Evolutionary conservation across 2,113 vertebrate species (phyloP), one percentile per base, ranked within the genome.

Genomic region (Callospermophilus lateralis): DNA sequence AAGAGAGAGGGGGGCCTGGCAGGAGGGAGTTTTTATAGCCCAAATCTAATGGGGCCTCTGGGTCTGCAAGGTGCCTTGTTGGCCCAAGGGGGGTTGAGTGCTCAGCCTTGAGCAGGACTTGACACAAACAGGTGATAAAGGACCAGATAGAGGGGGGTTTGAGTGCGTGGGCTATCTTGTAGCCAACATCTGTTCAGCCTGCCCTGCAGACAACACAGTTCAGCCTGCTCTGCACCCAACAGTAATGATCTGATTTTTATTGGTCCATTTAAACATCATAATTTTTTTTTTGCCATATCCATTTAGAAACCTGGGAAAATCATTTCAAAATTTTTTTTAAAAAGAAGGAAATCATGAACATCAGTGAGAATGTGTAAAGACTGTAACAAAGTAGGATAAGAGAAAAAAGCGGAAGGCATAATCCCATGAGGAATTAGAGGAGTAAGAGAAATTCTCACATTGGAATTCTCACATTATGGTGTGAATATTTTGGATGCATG

Each of bases 251-350:
- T 92, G 37, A 88, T 63, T 96, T 78, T 83, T 79, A 12, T 30
- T 84, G 6, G 37, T 55, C 42, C 45, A 17, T 28, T 85, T 80
- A 15, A 32, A 37, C 83, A 95, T 72, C 12, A 67, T 51, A 58
- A 76, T 88, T 93, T 94, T 51, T 94, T 51, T 51, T 51, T 93
- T 93, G 39, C 16, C 20, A 84, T 65, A n/a, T 92, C 19, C 6
- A 19, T 67, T 6, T n/a, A 80, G 51, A 92, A 93, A 90, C 51
- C 4, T 26, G 34, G 81, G 53, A 77, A 51, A 83, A n/a, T 34
- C 42, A 53, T 42, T 94, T 39, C 61, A 51, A 77, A 6, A 77
- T n/a, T n/a, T n/a, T n/a, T n/a, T n/a, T n/a, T n/a, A n/a, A n/a
- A n/a, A n/a, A n/a, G 19, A 6, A n/a, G 53, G 55, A 24, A 37